A percentile compares a stretch with the other conserved stretches of the same genome.
Conservation (phyloP, 2,113 vertebrate genomes). For the Lucifuga dentata region DNA sequence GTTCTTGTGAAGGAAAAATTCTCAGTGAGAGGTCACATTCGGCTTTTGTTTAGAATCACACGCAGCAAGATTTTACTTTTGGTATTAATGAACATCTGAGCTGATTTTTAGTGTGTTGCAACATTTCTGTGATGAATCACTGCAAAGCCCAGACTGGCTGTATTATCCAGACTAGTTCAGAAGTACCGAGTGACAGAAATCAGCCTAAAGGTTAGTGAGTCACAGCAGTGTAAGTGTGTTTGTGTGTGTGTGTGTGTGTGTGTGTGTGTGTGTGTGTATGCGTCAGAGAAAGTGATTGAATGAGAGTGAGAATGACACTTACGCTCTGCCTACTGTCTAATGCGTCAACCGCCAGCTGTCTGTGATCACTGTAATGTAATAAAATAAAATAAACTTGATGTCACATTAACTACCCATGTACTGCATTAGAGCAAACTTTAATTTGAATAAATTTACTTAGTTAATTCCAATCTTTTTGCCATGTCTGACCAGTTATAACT, state of each 20-base stretch:
- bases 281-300: conserved; percentile 21
- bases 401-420: too few relatives aligned
- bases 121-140: conserved; percentile 28
- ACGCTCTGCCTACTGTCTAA: conserved; percentile 1
- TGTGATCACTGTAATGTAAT: too few relatives aligned
- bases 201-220: conserved; percentile 15
- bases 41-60: background rate
- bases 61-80: background rate
- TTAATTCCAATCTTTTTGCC: too few relatives aligned
- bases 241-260: conserved; percentile 14
- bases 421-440: too few relatives aligned
- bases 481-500: too few relatives aligned
- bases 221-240: conserved; percentile 9
- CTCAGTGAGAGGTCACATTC: background rate
- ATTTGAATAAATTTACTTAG: too few relatives aligned
- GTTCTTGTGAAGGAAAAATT: background rate
- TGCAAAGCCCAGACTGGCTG: conserved; percentile 8
- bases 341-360: conserved; percentile 5
- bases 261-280: conserved; percentile 10
- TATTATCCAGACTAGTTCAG: conserved; percentile 10
- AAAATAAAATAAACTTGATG: too few relatives aligned
- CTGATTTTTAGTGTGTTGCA: conserved; percentile 12
- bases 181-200: conserved; percentile 10
- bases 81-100: background rate
- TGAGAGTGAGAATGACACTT: conserved; percentile 25